Evolutionary conservation across 2,888 invertebrate species (phyloP).

Genomic region (Linnaemya tessellans): DNA sequence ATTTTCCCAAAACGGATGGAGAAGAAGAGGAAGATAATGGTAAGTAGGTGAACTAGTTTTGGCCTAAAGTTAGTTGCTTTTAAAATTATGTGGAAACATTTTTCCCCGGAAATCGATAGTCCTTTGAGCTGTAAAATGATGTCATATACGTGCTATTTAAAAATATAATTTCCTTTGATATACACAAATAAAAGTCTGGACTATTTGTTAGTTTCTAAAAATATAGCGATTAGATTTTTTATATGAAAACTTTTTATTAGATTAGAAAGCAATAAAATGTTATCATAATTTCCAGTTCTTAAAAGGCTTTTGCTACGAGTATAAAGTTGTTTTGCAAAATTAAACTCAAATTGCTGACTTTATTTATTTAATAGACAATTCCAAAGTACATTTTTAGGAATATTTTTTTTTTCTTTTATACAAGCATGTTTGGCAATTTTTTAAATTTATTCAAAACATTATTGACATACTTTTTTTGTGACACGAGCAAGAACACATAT

Average conservation of each 20-base stretch:
- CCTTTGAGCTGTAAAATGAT: too few species aligned
- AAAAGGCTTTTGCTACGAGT: neutral
- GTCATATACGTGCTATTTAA: too few species aligned
- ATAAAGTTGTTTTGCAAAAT: neutral
- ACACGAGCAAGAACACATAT: neutral
- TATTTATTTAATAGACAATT: too few species aligned
- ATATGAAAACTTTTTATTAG: neutral
- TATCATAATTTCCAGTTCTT: neutral
- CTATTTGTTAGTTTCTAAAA: too few species aligned
- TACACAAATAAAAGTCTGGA: too few species aligned
- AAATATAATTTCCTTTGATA: too few species aligned
- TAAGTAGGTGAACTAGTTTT: slow-evolving; percentile 76
- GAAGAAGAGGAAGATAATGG: slow-evolving; percentile 85
- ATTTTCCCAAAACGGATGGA: slow-evolving; percentile 86
- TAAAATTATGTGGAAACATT: neutral
- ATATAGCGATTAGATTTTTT: too few species aligned
- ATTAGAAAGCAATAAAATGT: neutral
- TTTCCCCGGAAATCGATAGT: neutral
- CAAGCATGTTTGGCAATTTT: slow-evolving; percentile 30
- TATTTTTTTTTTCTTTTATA: too few species aligned
- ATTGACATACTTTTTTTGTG: slow-evolving; percentile 52
- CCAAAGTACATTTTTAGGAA: slow-evolving; percentile 42
- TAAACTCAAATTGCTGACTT: slow-evolving; percentile 17
- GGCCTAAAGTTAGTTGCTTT: neutral
- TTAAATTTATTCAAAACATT: slow-evolving; percentile 7